These are phyloP conservation scores for Pomatostomus ruficeps DNA, from an alignment of 2,113 vertebrate genomes.

Conservation along the genomic window DNA sequence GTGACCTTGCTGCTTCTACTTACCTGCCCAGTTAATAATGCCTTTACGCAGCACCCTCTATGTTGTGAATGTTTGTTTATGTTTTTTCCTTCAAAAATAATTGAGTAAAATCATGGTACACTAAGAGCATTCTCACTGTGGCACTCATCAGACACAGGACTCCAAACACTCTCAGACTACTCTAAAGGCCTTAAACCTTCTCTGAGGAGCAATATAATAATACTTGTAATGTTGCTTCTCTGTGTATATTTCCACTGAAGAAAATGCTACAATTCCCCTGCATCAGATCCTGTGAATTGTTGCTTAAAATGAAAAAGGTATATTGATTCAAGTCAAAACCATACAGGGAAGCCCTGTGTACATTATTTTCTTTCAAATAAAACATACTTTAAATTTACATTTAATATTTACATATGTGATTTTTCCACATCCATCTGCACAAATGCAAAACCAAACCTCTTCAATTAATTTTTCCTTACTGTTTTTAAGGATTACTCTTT, in stretches of 20 bases:
- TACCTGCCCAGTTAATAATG: background rate
- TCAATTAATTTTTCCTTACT: background rate
- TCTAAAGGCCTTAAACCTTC: background rate
- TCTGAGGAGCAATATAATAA: background rate
- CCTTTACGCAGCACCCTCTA: background rate
- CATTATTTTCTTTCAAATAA: background rate
- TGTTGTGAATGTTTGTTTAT: background rate
- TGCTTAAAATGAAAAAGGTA: background rate
- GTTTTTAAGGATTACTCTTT: background rate
- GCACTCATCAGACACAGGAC: background rate
- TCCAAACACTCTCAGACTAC: background rate
- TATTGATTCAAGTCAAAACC: background rate
- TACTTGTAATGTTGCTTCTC: background rate
- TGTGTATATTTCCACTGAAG: background rate
- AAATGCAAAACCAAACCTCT: background rate
- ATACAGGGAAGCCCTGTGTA: background rate
- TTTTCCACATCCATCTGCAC: background rate
- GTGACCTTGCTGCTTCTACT: background rate
- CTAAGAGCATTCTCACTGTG: background rate
- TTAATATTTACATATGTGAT: background rate
- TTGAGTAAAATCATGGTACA: background rate
- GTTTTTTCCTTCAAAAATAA: background rate
- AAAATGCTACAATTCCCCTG: background rate
- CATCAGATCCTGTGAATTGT: background rate
- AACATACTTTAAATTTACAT: background rate